phyloP scores from a whole-genome alignment of 2,888 invertebrate species.

The Fissipunctia ypsillon region DNA sequence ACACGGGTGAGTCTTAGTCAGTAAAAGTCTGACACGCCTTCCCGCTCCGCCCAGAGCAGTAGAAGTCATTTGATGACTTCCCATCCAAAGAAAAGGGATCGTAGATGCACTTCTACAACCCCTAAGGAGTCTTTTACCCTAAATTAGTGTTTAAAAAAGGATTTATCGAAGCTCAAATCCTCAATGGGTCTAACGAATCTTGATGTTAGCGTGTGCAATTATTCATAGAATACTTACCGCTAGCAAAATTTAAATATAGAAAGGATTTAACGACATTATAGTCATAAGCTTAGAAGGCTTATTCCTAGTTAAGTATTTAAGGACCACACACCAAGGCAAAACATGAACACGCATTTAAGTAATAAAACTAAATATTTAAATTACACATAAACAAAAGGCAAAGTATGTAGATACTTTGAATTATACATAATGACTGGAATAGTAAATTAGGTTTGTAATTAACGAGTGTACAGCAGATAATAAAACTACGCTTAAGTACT shows the following conservation, averaged over 20 bases:
- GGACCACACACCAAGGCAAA: conserved; percentile 22
- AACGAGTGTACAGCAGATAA: conserved; percentile 35
- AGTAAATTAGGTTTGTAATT: conserved; percentile 52
- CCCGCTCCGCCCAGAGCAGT: too few relatives aligned
- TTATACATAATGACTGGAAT: conserved; percentile 42
- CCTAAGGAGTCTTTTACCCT: too few relatives aligned
- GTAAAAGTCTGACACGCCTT: too few relatives aligned
- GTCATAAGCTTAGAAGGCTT: neutral
- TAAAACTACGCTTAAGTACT: conserved; percentile 43
- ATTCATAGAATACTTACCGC: too few relatives aligned
- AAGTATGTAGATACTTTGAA: conserved; percentile 37
- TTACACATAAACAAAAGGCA: conserved; percentile 35
- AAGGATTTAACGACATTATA: conserved; percentile 7
- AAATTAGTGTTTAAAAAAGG: too few relatives aligned
- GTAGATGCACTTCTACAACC: too few relatives aligned
- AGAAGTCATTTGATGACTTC: too few relatives aligned
- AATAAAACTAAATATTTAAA: conserved; percentile 53
- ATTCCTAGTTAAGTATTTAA: neutral
- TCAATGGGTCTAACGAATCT: too few relatives aligned
- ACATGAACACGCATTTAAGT: conserved; percentile 44
- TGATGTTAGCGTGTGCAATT: too few relatives aligned
- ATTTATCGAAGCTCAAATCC: too few relatives aligned
- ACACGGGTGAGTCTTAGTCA: too few relatives aligned
- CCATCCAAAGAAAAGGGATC: too few relatives aligned
- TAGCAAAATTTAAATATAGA: conserved; percentile 8